These are phyloP conservation scores for Drosophila pruinosa DNA, from an alignment of 1,140 invertebrate genomes.

Conservation along the genomic window DNA sequence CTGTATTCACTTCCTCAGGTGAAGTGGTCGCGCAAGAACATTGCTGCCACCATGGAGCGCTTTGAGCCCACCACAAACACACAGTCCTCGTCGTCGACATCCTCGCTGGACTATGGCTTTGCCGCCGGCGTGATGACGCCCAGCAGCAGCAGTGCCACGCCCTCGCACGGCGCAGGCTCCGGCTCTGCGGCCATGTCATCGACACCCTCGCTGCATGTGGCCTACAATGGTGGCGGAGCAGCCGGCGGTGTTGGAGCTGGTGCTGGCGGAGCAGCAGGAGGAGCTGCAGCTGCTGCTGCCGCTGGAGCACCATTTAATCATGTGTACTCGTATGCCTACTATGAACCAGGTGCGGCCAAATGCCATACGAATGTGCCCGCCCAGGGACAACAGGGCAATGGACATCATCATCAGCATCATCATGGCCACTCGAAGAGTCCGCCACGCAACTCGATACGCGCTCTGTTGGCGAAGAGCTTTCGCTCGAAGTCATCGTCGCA, in stretches of 20 bases:
- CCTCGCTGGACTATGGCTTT: constrained; percentile 76
- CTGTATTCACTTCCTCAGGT: constrained; percentile 53
- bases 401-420: not conserved
- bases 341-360: constrained; percentile 86
- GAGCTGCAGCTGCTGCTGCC: constrained; percentile 65
- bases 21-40: constrained; percentile 84
- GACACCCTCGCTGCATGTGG: constrained; percentile 63
- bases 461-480: constrained; percentile 76
- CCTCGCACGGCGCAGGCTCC: constrained; percentile 56
- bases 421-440: constrained; percentile 71
- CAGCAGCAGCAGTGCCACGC: constrained; percentile 57
- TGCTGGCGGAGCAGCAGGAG: constrained; percentile 7
- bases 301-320: constrained; percentile 71
- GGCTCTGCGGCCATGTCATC: constrained; percentile 46
- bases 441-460: constrained; percentile 81
- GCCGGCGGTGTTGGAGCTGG: constrained; percentile 58
- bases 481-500: constrained; percentile 69
- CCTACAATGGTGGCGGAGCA: constrained; percentile 52
- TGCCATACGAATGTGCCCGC: constrained; percentile 85
- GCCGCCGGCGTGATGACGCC: constrained; percentile 77
- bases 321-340: constrained; percentile 91
- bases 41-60: constrained; percentile 86
- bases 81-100: constrained; percentile 69
- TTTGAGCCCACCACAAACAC: constrained; percentile 83
- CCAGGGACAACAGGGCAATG: constrained; percentile 33